phyloP scores from a whole-genome alignment of 2,797 vertebrate genomes.

The Acanthiza pusilla region DNA sequence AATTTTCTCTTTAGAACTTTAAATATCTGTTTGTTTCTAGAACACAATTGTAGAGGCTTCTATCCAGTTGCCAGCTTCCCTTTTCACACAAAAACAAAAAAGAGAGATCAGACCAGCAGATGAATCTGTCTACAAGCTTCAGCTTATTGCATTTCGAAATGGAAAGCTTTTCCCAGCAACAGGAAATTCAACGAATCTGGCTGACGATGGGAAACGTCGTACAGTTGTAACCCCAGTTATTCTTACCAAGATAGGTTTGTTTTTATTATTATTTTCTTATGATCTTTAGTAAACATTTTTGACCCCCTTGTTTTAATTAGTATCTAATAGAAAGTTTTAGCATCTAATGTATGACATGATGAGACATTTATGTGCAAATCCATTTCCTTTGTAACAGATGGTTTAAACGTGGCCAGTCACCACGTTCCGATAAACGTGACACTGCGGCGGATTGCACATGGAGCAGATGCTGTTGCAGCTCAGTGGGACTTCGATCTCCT shows the following conservation, averaged over 20 bases:
- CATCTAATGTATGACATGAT: background rate
- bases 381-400: slow-evolving; percentile 76
- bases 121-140: slow-evolving; percentile 87
- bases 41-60: slow-evolving; percentile 91
- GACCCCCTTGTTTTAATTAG: background rate
- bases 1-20: background rate
- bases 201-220: slow-evolving; percentile 85
- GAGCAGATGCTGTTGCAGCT: slow-evolving; percentile 86
- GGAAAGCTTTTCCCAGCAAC: slow-evolving; percentile 95
- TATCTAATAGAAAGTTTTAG: background rate
- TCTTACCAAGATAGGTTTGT: slow-evolving; percentile 90
- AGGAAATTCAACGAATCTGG: slow-evolving; percentile 87
- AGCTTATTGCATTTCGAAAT: slow-evolving; percentile 93
- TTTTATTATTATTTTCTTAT: background rate
- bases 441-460: slow-evolving; percentile 85
- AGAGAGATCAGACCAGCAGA: slow-evolving; percentile 76
- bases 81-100: slow-evolving; percentile 80
- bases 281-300: background rate
- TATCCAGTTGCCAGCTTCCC: slow-evolving; percentile 90
- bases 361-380: background rate
- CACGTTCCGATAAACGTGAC: slow-evolving; percentile 86
- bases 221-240: slow-evolving; percentile 92
- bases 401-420: slow-evolving; percentile 71
- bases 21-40: slow-evolving; percentile 67
- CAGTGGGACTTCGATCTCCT: slow-evolving; percentile 90